phyloP scores from a whole-genome alignment of 2,888 invertebrate species.

The Xylota sylvarum region DNA sequence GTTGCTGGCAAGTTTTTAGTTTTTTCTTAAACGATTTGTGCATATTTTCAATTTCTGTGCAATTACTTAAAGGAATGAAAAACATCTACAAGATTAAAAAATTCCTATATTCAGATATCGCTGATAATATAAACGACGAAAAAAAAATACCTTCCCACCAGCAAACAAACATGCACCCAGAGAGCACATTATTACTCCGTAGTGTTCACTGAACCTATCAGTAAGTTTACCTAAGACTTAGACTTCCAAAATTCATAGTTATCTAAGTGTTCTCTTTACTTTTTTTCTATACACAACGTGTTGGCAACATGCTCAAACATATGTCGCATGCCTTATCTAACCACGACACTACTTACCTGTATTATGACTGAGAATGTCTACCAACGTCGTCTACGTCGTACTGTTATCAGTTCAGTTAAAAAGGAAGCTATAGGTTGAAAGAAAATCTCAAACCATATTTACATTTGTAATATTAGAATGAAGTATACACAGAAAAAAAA shows the following conservation, averaged over 20 bases:
- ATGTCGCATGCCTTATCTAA: slow-evolving; percentile 64
- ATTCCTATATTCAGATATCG: slow-evolving; percentile 2
- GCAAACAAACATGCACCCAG: slow-evolving; percentile 42
- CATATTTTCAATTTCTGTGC: not conserved
- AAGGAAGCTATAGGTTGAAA: slow-evolving; percentile 68
- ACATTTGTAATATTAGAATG: slow-evolving; percentile 65
- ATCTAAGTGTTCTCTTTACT: slow-evolving; percentile 50
- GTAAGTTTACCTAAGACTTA: slow-evolving; percentile 58
- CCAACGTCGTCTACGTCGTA: slow-evolving; percentile 28
- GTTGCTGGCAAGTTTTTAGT: not conserved
- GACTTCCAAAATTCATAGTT: slow-evolving; percentile 41
- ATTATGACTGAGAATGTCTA: slow-evolving; percentile 31
- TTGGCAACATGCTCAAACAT: slow-evolving; percentile 56
- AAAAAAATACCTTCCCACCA: slow-evolving; percentile 10
- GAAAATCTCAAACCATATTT: slow-evolving; percentile 74
- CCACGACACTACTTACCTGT: slow-evolving; percentile 50
- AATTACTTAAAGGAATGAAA: not conserved
- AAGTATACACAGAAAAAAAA: slow-evolving; percentile 9
- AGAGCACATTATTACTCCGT: not conserved
- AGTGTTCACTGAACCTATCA: slow-evolving; percentile 51
- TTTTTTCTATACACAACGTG: slow-evolving; percentile 20
- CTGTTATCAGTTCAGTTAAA: slow-evolving; percentile 63
- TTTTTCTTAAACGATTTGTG: not conserved
- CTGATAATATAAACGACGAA: slow-evolving; percentile 30
- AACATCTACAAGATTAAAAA: not conserved